Evolutionary conservation across 2,888 invertebrate genomes (phyloP).

Genomic region (Chelonus formosanus): DNA sequence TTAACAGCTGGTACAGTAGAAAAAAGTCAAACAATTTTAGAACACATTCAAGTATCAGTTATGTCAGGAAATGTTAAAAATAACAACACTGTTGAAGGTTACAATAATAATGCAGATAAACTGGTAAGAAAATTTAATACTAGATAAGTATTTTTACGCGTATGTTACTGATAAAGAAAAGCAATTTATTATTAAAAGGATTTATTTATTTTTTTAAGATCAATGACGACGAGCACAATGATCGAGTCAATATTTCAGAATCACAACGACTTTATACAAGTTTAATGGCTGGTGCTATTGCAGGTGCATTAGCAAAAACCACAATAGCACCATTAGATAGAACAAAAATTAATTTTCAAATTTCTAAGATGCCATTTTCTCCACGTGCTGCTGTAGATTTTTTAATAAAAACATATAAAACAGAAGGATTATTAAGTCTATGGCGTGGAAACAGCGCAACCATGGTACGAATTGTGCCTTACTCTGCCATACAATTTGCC

Average conservation of each 20-base stretch:
- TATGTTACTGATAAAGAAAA: too few species aligned
- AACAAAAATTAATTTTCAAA: constrained; percentile 98
- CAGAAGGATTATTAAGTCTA: constrained; percentile 83
- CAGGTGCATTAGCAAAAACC: constrained; percentile 95
- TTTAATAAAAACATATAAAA: constrained; percentile 73
- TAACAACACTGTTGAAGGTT: not conserved
- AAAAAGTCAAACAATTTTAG: constrained; percentile 44
- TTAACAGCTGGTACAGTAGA: constrained; percentile 43
- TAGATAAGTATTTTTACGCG: too few species aligned
- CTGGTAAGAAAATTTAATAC: not conserved
- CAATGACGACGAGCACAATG: constrained; percentile 1
- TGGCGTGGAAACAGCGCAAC: constrained; percentile 99
- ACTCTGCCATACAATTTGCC: constrained; percentile 97
- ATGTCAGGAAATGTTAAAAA: constrained; percentile 37
- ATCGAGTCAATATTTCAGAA: constrained; percentile 59
- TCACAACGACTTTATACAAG: constrained; percentile 79
- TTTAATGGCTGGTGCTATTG: constrained; percentile 88
- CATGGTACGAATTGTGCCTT: constrained; percentile 96
- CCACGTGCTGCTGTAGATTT: constrained; percentile 77
- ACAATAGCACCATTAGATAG: constrained; percentile 96
- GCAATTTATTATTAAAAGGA: too few species aligned
- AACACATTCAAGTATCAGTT: constrained; percentile 46
- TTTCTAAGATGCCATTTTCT: constrained; percentile 78
- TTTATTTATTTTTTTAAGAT: constrained; percentile 9
- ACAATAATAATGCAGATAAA: not conserved